These are phyloP conservation scores for Neomicropteryx cornuta DNA, from an alignment of 1,140 invertebrate genomes.

Conservation along the genomic window DNA sequence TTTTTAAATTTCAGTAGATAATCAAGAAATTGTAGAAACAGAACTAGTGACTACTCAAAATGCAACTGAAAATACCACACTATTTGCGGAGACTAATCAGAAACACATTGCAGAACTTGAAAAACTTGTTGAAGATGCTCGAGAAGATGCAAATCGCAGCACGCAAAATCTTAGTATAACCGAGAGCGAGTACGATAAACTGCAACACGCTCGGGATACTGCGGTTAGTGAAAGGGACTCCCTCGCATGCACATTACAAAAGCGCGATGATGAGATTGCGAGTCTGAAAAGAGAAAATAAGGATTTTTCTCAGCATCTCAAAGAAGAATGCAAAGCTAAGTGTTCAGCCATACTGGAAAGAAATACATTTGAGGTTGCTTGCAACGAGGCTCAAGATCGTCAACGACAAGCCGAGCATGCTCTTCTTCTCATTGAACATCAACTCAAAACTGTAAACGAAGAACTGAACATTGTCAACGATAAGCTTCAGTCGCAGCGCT, in stretches of 20 bases:
- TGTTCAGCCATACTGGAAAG: constrained; percentile 72
- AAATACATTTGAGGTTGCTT: constrained; percentile 62
- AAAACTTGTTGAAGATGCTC: too few relatives aligned
- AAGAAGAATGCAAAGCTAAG: constrained; percentile 59
- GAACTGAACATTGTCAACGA: constrained; percentile 64
- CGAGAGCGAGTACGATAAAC: too few relatives aligned
- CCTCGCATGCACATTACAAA: constrained; percentile 53
- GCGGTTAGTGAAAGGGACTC: constrained; percentile 61
- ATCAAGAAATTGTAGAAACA: too few relatives aligned
- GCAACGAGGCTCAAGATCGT: too few relatives aligned
- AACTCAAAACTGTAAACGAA: constrained; percentile 62
- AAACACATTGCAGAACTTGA: too few relatives aligned
- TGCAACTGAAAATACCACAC: too few relatives aligned
- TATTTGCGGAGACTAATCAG: too few relatives aligned
- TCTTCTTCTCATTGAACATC: constrained; percentile 56
- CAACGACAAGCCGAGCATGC: constrained; percentile 78
- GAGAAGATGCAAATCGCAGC: constrained; percentile 42
- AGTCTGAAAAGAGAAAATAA: constrained; percentile 50
- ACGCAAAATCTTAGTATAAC: too few relatives aligned
- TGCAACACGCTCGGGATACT: constrained; percentile 41
- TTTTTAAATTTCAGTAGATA: too few relatives aligned
- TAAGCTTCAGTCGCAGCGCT: constrained; percentile 62
- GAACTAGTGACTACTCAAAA: too few relatives aligned
- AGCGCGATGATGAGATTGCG: constrained; percentile 57
- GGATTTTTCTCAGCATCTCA: constrained; percentile 53